These are phyloP conservation scores for Symphodus melops DNA, from an alignment of 2,113 vertebrate genomes.

Conservation along the genomic window DNA sequence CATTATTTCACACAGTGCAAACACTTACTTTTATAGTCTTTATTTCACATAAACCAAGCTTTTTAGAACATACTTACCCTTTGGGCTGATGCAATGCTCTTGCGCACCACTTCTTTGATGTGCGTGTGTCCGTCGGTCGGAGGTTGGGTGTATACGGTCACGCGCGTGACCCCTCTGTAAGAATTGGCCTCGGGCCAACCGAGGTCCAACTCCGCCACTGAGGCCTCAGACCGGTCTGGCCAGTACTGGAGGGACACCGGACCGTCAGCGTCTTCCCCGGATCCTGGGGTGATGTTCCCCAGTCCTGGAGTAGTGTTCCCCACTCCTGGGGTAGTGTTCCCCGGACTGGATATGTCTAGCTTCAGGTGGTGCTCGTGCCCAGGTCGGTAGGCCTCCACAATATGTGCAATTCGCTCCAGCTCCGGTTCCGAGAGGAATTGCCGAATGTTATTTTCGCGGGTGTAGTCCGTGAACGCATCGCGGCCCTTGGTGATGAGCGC, in stretches of 20 bases:
- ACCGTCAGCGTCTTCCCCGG: constrained; percentile 64
- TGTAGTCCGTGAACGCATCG: constrained; percentile 85
- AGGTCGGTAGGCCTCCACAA: constrained; percentile 88
- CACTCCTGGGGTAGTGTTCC: constrained; percentile 58
- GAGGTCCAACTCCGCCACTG: constrained; percentile 93
- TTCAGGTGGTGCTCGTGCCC: constrained; percentile 83
- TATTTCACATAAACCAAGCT: no score
- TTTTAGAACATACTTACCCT: constrained; percentile 84
- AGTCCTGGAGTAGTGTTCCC: constrained; percentile 60
- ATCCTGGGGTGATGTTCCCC: constrained; percentile 56
- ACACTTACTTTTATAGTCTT: no score
- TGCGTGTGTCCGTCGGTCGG: constrained; percentile 90
- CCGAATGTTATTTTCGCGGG: constrained; percentile 85
- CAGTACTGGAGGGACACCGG: constrained; percentile 93
- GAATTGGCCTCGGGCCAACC: constrained; percentile 93
- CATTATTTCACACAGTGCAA: no score
- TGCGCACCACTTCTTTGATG: constrained; percentile 97
- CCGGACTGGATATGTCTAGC: constrained; percentile 43
- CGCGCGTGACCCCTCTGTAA: constrained; percentile 94
- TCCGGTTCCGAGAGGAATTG: constrained; percentile 93
- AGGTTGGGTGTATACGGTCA: constrained; percentile 93
- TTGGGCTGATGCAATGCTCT: constrained; percentile 92
- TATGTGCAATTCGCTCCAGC: constrained; percentile 82
- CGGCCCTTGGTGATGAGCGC: constrained; percentile 83
- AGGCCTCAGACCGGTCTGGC: constrained; percentile 93